phyloP scores from a whole-genome alignment of 2,888 invertebrate species.

The Athripsodes cinereus region DNA sequence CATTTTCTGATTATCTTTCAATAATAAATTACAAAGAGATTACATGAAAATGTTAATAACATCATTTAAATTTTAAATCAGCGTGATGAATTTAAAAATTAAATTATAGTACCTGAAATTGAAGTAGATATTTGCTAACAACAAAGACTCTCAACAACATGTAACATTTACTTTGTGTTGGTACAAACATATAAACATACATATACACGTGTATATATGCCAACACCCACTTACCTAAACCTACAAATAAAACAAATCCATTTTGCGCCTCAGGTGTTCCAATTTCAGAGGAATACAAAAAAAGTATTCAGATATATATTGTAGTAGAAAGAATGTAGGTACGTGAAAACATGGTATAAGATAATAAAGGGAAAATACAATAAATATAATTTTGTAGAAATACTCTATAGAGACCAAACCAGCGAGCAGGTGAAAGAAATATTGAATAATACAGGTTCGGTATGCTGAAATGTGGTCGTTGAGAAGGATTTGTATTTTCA shows the following conservation, averaged over 20 bases:
- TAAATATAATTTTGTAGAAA: neutral
- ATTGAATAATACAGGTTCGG: neutral
- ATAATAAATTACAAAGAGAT: too few relatives aligned
- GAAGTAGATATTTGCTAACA: too few relatives aligned
- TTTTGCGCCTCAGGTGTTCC: neutral
- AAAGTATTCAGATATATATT: neutral
- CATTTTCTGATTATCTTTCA: too few relatives aligned
- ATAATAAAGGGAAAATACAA: slow-evolving; percentile 1
- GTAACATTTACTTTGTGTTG: too few relatives aligned
- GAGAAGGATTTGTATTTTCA: neutral
- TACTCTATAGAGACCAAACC: neutral
- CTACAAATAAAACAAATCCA: neutral
- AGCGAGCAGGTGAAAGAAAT: neutral
- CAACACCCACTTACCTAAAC: too few relatives aligned
- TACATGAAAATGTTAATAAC: too few relatives aligned
- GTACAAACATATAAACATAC: too few relatives aligned
- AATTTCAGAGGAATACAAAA: neutral
- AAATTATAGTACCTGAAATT: too few relatives aligned
- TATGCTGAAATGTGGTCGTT: neutral
- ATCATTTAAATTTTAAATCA: too few relatives aligned
- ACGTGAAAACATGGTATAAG: neutral
- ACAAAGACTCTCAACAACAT: too few relatives aligned
- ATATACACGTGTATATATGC: too few relatives aligned
- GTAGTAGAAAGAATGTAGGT: neutral
- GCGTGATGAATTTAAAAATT: too few relatives aligned